phyloP scores from a whole-genome alignment of 2,113 vertebrate genomes.

The Emydura subglobosa region DNA sequence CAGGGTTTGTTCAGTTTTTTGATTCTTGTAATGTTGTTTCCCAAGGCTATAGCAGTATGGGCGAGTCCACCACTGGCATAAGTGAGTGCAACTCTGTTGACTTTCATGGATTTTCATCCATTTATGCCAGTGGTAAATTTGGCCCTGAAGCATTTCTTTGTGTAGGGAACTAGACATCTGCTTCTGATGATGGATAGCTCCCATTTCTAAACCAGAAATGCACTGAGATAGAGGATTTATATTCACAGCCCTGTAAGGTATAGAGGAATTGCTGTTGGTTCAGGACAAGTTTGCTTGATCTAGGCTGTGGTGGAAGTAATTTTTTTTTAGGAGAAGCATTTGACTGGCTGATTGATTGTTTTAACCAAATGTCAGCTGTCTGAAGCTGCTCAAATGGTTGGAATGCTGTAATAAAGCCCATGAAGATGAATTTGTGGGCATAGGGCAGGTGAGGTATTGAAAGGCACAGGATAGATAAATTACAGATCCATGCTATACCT shows the following conservation, averaged over 20 bases:
- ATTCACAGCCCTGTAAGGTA: background rate
- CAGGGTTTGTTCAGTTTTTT: background rate
- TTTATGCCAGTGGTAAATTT: background rate
- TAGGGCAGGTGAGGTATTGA: background rate
- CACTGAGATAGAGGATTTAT: background rate
- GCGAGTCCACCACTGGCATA: background rate
- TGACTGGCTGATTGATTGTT: background rate
- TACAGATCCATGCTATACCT: background rate
- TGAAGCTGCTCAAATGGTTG: background rate
- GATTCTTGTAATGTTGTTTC: background rate
- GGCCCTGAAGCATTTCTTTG: background rate
- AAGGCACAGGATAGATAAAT: background rate
- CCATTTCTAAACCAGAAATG: background rate
- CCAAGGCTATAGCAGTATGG: background rate
- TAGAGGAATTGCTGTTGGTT: background rate
- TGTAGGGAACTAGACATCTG: background rate
- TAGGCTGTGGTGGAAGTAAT: background rate
- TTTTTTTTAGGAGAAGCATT: background rate
- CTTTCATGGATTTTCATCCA: background rate
- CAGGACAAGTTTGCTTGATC: background rate
- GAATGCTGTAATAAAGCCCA: background rate
- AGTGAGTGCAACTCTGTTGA: fast-evolving
- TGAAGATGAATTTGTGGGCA: background rate
- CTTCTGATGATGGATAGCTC: background rate
- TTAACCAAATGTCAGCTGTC: background rate